Evolutionary conservation across 2,113 vertebrate species (phyloP), one percentile per base, ranked within the genome.

Genomic region (Baryphthengus martii): DNA sequence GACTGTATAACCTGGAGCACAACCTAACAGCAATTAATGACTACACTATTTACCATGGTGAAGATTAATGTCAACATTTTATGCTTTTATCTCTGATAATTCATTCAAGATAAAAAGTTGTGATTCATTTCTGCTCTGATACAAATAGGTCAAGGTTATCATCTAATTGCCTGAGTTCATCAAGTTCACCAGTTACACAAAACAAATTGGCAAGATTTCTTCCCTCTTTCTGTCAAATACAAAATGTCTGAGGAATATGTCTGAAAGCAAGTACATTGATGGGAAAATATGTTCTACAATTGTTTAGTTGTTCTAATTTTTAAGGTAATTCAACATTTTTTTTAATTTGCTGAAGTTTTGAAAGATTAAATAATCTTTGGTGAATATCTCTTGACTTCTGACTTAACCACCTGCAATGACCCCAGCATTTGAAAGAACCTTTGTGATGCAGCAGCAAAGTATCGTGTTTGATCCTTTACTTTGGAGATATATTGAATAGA

Each of bases 191-290:
- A 63, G 68, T 72, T 78, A 39, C 24, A 61, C 92, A 50, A 68
- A 93, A 80, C 49, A 84, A 78, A 93, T 55, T 93, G 90, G 33
- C 35, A n/a, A 25, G 44, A 40, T 77, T 92, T 84, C 47, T 91
- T 86, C 85, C 17, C 45, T 81, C 53, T 95, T 77, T 70, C 44
- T 96, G 55, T 83, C 55, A 85, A 85, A 86, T 31, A 75, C 28
- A 65, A 85, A 93, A 92, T 59, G 13, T 71, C 53, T 68, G 86
- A 95, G 79, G 95, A 91, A 96, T 91, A 96, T 73, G 49, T 18
- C 26, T 65, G 63, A 85, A 88, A 96, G 58, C 67, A 96, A 96
- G 93, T 92, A 93, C 84, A 89, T 95, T 96, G 84, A 82, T 63
- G 45, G 80, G 44, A 91, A 89, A 92, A 92, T 89, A 87, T 50